phyloP scores from a whole-genome alignment of 2,113 vertebrate genomes.

The Coregonus clupeaformis region DNA sequence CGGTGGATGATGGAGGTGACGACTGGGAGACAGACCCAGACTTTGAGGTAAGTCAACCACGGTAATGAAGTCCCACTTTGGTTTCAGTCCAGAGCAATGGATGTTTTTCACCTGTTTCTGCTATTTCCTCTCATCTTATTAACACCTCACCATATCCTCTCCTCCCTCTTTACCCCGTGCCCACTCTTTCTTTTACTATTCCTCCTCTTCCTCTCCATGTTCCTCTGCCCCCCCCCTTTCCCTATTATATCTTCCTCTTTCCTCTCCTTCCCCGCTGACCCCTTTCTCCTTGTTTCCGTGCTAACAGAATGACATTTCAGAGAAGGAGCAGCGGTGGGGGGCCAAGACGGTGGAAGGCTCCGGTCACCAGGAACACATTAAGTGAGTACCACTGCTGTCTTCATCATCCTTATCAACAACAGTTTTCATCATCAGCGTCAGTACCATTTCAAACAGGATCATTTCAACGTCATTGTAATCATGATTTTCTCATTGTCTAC shows the following conservation, averaged over 20 bases:
- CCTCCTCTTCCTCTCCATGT: too few species aligned
- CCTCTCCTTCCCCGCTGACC: not conserved
- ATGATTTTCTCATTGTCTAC: not conserved
- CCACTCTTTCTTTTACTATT: not conserved
- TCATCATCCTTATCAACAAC: not conserved
- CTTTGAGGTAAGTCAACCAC: conserved; percentile 82
- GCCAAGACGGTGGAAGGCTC: conserved; percentile 94
- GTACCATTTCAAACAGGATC: not conserved
- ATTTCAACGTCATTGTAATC: not conserved
- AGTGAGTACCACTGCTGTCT: conserved; percentile 72
- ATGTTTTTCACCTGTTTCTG: not conserved
- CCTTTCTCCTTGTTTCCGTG: not conserved
- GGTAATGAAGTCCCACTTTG: not conserved
- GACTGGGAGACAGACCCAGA: conserved; percentile 99
- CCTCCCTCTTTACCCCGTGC: not conserved
- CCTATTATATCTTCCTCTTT: not conserved
- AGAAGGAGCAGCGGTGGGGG: conserved; percentile 97
- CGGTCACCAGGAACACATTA: conserved; percentile 94
- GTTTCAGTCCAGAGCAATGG: not conserved
- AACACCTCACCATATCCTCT: not conserved
- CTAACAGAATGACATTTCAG: conserved; percentile 90
- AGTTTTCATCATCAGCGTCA: not conserved
- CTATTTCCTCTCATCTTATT: not conserved
- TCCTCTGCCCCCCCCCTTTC: not conserved
- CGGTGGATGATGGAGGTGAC: conserved; percentile 77